Evolutionary conservation across 1,140 invertebrate species (phyloP), one percentile per base, ranked within the genome.

Genomic region (Cylas formicarius): DNA sequence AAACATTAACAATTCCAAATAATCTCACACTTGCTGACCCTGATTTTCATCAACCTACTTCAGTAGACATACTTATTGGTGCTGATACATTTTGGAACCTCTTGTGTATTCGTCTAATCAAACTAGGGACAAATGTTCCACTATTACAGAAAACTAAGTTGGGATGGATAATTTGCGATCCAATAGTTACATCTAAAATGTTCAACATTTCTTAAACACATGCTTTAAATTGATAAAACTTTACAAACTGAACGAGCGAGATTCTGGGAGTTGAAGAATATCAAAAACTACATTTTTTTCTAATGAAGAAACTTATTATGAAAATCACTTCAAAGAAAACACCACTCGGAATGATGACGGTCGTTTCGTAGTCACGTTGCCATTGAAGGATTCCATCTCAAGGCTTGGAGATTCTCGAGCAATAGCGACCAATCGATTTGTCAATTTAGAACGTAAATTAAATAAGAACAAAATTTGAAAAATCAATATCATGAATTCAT

Each of bases 111-210:
- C 34, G 20, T 6, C 38, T 47, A 32, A 43, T 51, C 26, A 37
- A 42, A 34, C 22, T 52, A 23, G 28, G 29, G 21, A 21, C 17
- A 10, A 35, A 38, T 32, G 10, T 19, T 22, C 41, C 39, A 6
- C 34, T 49, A 7, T 23, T 56, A 11, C 53, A 57, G 37, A 48
- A 56, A 39, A 57, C 53, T 7, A 33, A 44, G 17, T 48, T 58
- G 20, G 56, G 56, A 2, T 55, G 49, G 48, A 27, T 57, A 19
- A 10, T 57, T 2, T n/a, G 34, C 3, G 48, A 48, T 1, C 14
- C 13, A 45, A 19, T 20, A 7, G 13, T 9, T 5, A 13, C 22
- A 4, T 16, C 22, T 4, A 18, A 19, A 5, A 17, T 10, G 6
- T 4, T n/a, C 11, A 20, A 43, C 2, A 17, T 10, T 18, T 34